Percentiles rank a stretch among this genome's conserved stretches.
Evolutionary conservation across 2,113 vertebrate species (phyloP).

Genomic region (Mustelus asterias): DNA sequence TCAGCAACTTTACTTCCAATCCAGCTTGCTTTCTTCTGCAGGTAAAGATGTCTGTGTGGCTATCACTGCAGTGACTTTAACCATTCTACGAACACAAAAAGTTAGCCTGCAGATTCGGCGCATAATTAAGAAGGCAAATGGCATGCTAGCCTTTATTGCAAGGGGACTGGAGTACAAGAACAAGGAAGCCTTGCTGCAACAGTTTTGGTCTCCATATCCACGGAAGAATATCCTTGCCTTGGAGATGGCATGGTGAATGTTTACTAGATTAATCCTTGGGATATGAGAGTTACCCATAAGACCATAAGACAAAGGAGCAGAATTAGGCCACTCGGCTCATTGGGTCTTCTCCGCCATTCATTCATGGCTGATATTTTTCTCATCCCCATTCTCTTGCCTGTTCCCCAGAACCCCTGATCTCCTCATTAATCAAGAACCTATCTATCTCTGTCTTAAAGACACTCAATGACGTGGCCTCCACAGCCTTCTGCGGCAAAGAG

Average conservation of each 20-base stretch:
- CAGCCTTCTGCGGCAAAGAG: too few species aligned
- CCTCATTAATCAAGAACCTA: too few species aligned
- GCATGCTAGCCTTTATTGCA: background rate
- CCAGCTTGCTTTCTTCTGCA: background rate
- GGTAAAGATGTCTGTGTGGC: background rate
- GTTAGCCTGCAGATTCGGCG: background rate
- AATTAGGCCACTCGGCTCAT: too few species aligned
- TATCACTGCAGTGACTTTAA: background rate
- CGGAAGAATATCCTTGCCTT: background rate
- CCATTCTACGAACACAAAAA: background rate
- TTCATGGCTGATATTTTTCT: too few species aligned
- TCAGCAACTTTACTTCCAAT: background rate
- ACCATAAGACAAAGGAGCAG: too few species aligned
- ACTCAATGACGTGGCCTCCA: too few species aligned
- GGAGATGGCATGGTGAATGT: background rate
- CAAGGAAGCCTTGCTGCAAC: background rate
- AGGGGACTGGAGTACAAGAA: background rate
- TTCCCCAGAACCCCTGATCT: too few species aligned
- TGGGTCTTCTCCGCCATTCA: too few species aligned
- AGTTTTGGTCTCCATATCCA: background rate
- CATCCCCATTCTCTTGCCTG: too few species aligned
- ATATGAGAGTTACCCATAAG: background rate
- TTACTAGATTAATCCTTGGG: background rate
- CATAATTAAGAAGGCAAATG: background rate
- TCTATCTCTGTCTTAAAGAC: too few species aligned